phyloP scores from a whole-genome alignment of 2,797 vertebrate genomes.

The Acrossocheilus fasciatus region DNA sequence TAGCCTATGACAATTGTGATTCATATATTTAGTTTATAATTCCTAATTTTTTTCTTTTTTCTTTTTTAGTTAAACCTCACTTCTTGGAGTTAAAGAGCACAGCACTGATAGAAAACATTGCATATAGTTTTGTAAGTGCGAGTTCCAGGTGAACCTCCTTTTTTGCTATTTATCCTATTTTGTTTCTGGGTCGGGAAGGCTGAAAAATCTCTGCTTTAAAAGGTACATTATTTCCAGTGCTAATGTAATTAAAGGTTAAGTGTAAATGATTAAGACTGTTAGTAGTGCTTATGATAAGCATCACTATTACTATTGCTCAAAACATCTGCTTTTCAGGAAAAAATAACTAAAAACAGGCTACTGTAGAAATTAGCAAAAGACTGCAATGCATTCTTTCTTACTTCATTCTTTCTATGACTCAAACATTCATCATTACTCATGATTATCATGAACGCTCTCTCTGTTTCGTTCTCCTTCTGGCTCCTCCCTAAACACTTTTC shows the following conservation, averaged over 20 bases:
- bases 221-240: background rate
- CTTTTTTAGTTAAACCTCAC: too few species aligned
- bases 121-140: too few species aligned
- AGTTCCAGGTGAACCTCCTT: too few species aligned
- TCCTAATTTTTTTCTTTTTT: too few species aligned
- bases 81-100: too few species aligned
- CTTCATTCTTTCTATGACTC: background rate
- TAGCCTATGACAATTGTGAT: background rate
- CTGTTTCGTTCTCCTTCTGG: background rate
- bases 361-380: background rate
- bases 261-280: background rate
- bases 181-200: too few species aligned
- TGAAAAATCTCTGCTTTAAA: background rate
- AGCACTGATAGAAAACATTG: too few species aligned
- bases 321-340: background rate
- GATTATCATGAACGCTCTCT: background rate
- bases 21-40: background rate
- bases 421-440: conserved; percentile 4
- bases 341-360: background rate
- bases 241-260: background rate
- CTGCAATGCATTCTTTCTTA: background rate
- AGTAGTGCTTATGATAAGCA: background rate
- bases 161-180: background rate
- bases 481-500: conserved; percentile 23
- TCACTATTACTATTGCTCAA: background rate